phyloP scores from a whole-genome alignment of 2,888 invertebrate species.

The Embidobia sp. region DNA sequence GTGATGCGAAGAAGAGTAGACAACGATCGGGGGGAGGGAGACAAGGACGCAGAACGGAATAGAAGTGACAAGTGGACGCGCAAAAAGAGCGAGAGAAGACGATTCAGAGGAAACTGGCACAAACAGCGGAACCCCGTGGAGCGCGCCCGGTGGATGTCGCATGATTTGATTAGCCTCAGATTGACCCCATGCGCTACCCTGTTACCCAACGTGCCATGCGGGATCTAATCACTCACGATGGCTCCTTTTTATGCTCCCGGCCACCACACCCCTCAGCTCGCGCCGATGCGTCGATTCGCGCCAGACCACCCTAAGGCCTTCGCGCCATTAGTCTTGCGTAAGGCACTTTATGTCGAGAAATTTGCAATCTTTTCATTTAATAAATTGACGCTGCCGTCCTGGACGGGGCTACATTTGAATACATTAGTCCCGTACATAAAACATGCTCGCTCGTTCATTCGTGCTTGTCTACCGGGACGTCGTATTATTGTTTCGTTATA shows the following conservation, averaged over 20 bases:
- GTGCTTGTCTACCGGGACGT: constrained; percentile 66
- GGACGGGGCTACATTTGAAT: constrained; percentile 79
- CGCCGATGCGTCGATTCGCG: constrained; percentile 56
- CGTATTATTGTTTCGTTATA: constrained; percentile 69
- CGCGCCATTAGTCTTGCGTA: constrained; percentile 79
- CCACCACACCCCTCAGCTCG: constrained; percentile 36
- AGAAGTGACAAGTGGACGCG: constrained; percentile 54
- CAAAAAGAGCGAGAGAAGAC: constrained; percentile 63
- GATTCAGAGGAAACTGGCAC: constrained; percentile 57
- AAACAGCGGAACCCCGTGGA: constrained; percentile 65
- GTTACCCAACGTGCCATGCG: constrained; percentile 68
- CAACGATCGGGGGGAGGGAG: constrained; percentile 17
- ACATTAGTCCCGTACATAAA: constrained; percentile 73
- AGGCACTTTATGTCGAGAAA: constrained; percentile 81
- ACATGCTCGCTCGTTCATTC: constrained; percentile 37
- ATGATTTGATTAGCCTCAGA: constrained; percentile 82
- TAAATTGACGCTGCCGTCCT: constrained; percentile 77
- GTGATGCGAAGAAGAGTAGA: constrained; percentile 40
- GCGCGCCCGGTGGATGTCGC: constrained; percentile 72
- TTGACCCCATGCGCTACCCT: constrained; percentile 77
- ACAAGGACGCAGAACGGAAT: constrained; percentile 37
- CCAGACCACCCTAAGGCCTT: constrained; percentile 68
- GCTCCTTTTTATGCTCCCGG: constrained; percentile 71
- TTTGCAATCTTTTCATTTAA: constrained; percentile 82
- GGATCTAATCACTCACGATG: constrained; percentile 75